Base-by-base conservation (phyloP, 1,140 invertebrate genomes). In the Rhyzopertha dominica region DNA sequence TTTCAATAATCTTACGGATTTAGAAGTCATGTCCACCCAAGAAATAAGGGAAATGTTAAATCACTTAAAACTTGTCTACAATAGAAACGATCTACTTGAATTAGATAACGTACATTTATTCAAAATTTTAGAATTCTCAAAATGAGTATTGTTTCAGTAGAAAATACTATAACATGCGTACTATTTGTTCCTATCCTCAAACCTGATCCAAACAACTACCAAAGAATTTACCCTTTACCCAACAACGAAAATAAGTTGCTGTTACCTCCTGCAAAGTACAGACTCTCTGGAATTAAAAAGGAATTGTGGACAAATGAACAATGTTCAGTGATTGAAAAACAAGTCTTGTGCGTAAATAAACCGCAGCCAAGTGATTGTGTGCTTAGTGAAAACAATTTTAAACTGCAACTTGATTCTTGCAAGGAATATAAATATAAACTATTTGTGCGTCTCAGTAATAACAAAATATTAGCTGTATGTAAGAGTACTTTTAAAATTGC, bases 31-130 rank as follows among this genome's bases (percentile, higher is more conserved):
- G n/a, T n/a, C n/a, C n/a, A n/a, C n/a, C n/a, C n/a, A n/a, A n/a
- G n/a, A 23, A 38, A 24, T 13, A 5, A 24, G 25, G 18, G 20
- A 9, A 38, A 38, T 38, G 20, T 38, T 8, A 36, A 36, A 8
- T 7, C 10, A 36, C 22, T 19, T 17, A 17, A 8, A 4, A 7
- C 5, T 10, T 4, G 25, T 38, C 13, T 38, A 38, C 18, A 22
- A 23, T 16, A 13, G 14, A 24, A 4, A 10, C 8, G 36, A 38
- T 24, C 18, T 38, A 13, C 18, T 38, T 5, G 8, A 22, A 8
- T 24, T 38, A 13, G 36, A 38, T 24, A 4, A 4, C 14, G 12
- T 38, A 5, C 16, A 24, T 16, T 24, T 5, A 14, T 32, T 5
- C 5, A 38, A 23, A 38, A 38, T 38, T 12, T 13, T 4, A 3